Conservation (phyloP, 1,140 invertebrate species). For the Drosophila mauritiana region DNA sequence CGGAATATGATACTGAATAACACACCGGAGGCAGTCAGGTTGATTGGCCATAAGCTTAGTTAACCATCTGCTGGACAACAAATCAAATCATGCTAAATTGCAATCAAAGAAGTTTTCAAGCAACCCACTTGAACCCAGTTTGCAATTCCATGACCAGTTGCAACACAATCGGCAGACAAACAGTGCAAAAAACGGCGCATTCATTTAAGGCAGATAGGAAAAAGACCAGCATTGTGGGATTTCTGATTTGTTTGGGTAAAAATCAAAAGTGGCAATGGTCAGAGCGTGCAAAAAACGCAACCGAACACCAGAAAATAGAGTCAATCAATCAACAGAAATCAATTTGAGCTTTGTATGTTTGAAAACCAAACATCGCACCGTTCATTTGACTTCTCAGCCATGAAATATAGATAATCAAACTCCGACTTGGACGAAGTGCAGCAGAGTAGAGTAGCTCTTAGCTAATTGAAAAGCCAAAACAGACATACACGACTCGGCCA, state of each 20-base stretch:
- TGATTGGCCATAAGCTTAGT: conserved; percentile 25
- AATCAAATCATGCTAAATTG: conserved; percentile 40
- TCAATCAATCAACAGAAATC: conserved; percentile 69
- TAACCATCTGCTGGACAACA: conserved; percentile 17
- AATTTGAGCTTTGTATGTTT: conserved; percentile 46
- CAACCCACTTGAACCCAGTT: conserved; percentile 63
- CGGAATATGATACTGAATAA: not conserved
- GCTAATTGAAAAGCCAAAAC: conserved; percentile 43
- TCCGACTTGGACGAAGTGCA: not conserved
- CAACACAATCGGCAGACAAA: conserved; percentile 33
- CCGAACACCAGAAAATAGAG: not conserved
- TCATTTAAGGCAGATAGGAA: conserved; percentile 41
- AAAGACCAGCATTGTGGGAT: conserved; percentile 24
- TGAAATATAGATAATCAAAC: conserved; percentile 3
- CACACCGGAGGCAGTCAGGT: conserved; percentile 5
- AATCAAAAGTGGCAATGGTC: conserved; percentile 58
- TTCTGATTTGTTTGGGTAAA: conserved; percentile 62
- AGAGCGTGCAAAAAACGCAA: conserved; percentile 9
- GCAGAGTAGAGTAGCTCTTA: conserved; percentile 27
- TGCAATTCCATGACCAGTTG: conserved; percentile 66
- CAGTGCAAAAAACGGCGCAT: conserved; percentile 45
- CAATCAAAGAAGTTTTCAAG: conserved; percentile 54
- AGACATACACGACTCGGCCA: conserved; percentile 11
- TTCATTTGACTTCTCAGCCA: conserved; percentile 10
- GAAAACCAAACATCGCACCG: conserved; percentile 44